phyloP scores from a whole-genome alignment of 2,113 vertebrate species.

The Oncorhynchus mykiss region DNA sequence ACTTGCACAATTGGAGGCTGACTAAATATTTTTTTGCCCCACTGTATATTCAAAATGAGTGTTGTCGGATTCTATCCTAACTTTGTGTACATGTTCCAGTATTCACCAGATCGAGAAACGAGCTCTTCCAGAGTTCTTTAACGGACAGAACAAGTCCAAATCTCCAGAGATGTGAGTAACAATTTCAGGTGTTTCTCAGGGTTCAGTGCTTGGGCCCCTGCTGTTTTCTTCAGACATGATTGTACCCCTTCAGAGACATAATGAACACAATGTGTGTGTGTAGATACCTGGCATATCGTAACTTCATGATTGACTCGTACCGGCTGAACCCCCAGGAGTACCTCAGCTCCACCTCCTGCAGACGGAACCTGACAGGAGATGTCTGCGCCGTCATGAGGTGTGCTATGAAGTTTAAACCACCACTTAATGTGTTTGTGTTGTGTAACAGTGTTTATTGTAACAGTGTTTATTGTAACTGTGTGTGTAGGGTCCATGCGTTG shows the following conservation, averaged over 20 bases:
- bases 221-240: neutral
- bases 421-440: conserved; percentile 4
- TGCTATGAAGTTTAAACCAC: no score
- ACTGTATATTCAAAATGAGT: conserved; percentile 46
- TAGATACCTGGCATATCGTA: conserved; percentile 95
- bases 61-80: no score
- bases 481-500: conserved; percentile 88
- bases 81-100: conserved; percentile 59
- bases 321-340: conserved; percentile 96
- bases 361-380: conserved; percentile 92
- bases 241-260: no score
- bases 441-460: neutral
- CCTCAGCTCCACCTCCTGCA: conserved; percentile 91
- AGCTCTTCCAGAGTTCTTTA: conserved; percentile 94
- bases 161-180: conserved; percentile 93
- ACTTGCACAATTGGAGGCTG: no score
- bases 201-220: neutral
- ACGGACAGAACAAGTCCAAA: conserved; percentile 97
- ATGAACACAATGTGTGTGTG: neutral
- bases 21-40: no score
- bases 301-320: conserved; percentile 98
- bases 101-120: conserved; percentile 94
- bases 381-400: conserved; percentile 97
- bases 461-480: conserved; percentile 7
- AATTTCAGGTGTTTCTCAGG: no score